Percentiles rank a stretch among this genome's conserved stretches.
These are phyloP conservation scores for Ametastegia equiseti DNA, from an alignment of 2,888 invertebrate species.

Conservation along the genomic window DNA sequence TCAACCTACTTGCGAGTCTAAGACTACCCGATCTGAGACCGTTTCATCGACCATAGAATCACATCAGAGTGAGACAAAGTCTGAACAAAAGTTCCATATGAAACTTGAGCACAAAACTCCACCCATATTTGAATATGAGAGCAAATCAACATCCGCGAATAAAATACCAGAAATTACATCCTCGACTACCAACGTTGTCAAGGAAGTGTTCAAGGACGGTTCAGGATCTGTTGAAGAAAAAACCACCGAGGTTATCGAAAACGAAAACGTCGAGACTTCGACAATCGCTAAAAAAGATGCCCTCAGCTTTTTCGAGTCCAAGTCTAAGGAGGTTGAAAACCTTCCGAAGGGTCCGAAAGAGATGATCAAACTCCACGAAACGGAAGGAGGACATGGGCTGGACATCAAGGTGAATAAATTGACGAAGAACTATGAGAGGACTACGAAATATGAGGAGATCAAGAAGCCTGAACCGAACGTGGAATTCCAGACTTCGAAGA, in stretches of 20 bases:
- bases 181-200: neutral
- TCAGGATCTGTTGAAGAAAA: conserved; percentile 59
- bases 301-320: conserved; percentile 82
- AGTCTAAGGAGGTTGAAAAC: conserved; percentile 78
- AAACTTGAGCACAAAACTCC: conserved; percentile 73
- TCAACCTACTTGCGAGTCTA: conserved; percentile 55
- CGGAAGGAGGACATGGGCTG: conserved; percentile 65
- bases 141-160: neutral
- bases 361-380: conserved; percentile 71
- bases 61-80: conserved; percentile 71
- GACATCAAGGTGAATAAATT: conserved; percentile 72
- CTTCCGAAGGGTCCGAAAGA: conserved; percentile 71
- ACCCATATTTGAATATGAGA: conserved; percentile 56
- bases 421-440: conserved; percentile 72
- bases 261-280: conserved; percentile 77
- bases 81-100: conserved; percentile 74
- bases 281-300: conserved; percentile 83
- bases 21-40: conserved; percentile 69
- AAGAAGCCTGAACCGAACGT: conserved; percentile 61
- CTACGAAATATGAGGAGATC: conserved; percentile 69
- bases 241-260: conserved; percentile 59
- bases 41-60: conserved; percentile 72
- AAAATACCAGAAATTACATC: neutral
- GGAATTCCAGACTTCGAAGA: conserved; percentile 65
- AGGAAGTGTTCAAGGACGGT: conserved; percentile 43